Conservation (phyloP, 2,888 invertebrate genomes). For the Hetaerina titia region DNA sequence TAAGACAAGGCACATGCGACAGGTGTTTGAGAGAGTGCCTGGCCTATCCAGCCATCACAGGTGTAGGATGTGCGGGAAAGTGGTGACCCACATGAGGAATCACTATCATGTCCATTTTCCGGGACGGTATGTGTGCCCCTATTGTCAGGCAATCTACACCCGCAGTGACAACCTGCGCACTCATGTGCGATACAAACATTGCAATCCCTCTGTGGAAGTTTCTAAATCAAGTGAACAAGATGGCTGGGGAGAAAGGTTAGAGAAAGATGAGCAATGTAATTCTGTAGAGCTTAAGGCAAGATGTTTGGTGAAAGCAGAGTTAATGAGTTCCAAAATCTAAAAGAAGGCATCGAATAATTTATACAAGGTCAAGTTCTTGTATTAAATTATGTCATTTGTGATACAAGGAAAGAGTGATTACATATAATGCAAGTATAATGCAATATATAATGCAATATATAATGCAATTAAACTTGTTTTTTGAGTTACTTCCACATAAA, state of each 20-base stretch:
- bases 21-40: slow-evolving; percentile 95
- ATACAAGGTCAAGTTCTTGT: neutral
- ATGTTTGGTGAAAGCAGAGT: neutral
- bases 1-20: slow-evolving; percentile 97
- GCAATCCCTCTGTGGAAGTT: neutral
- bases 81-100: slow-evolving; percentile 60
- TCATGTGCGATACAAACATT: slow-evolving; percentile 45
- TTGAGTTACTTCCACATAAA: neutral
- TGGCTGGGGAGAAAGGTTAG: slow-evolving; percentile 18
- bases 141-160: slow-evolving; percentile 94
- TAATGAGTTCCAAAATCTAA: slow-evolving; percentile 2
- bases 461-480: slow-evolving; percentile 54
- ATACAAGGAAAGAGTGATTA: neutral
- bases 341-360: neutral
- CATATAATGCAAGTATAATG: neutral
- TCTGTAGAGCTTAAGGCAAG: slow-evolving; percentile 29
- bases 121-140: slow-evolving; percentile 93
- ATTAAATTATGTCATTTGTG: neutral
- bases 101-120: slow-evolving; percentile 94
- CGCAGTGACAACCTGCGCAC: slow-evolving; percentile 85
- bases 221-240: slow-evolving; percentile 14
- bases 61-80: slow-evolving; percentile 72
- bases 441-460: no score
- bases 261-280: slow-evolving; percentile 27
- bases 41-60: slow-evolving; percentile 92